A percentile compares a stretch with the other conserved stretches of the same genome.
Evolutionary conservation across 2,113 vertebrate species (phyloP).

Genomic region (Uropsilus gracilis): DNA sequence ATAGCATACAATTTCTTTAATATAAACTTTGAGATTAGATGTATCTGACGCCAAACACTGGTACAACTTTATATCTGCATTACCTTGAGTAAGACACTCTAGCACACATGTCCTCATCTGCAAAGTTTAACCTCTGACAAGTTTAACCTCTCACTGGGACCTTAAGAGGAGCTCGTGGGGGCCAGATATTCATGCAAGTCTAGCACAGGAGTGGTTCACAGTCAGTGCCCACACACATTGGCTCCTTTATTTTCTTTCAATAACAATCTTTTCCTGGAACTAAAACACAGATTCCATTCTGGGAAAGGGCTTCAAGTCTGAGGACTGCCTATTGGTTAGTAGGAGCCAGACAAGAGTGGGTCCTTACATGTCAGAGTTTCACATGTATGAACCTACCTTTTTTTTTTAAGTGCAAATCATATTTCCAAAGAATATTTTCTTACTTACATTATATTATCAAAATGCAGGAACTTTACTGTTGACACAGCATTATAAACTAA

Average conservation of each 20-base stretch:
- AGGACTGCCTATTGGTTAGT: not conserved
- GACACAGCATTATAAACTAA: no score
- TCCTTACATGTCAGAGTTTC: not conserved
- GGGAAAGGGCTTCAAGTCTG: conserved; percentile 2
- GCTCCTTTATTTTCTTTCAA: not conserved
- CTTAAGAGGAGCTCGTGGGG: not conserved
- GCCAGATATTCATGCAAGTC: not conserved
- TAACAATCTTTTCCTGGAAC: not conserved
- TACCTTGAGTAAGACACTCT: not conserved
- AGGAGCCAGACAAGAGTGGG: not conserved
- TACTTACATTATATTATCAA: no score
- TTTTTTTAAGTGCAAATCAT: no score
- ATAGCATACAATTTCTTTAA: not conserved
- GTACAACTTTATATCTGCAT: not conserved
- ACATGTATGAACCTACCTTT: not conserved
- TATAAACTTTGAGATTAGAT: not conserved
- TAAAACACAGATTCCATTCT: not conserved
- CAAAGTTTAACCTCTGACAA: not conserved
- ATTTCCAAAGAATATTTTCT: no score
- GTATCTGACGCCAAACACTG: not conserved
- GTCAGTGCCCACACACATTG: rapidly evolving
- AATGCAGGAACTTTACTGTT: no score
- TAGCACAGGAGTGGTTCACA: no score
- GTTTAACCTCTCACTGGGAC: not conserved
- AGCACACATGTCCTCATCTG: not conserved